Evolutionary conservation across 1,140 invertebrate genomes (phyloP).

Genomic region (Anagrus nilaparvatae): DNA sequence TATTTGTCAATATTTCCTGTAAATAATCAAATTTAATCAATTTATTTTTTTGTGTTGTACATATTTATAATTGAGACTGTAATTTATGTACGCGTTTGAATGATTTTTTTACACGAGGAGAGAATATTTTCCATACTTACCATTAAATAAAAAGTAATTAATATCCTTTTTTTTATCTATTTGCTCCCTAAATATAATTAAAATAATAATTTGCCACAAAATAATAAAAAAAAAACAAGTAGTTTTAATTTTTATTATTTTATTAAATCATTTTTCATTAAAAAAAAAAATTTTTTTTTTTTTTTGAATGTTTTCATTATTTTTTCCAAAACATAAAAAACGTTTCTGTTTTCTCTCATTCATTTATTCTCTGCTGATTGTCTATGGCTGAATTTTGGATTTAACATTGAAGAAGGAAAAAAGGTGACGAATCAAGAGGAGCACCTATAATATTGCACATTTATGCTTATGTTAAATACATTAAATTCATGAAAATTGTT

Average conservation of each 20-base stretch:
- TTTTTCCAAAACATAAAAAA: too few species aligned
- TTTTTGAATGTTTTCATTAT: slow-evolving; percentile 46
- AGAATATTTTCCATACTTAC: slow-evolving; percentile 3
- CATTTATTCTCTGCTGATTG: slow-evolving; percentile 50
- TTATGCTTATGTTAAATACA: too few species aligned
- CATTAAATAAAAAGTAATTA: not conserved
- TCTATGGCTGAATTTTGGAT: too few species aligned
- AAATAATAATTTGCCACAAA: slow-evolving; percentile 36
- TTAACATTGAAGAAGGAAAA: slow-evolving; percentile 61
- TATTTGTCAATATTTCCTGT: too few species aligned
- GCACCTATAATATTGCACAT: slow-evolving; percentile 46
- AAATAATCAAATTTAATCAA: too few species aligned
- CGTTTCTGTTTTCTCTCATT: slow-evolving; percentile 48
- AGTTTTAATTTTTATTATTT: too few species aligned
- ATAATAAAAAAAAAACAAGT: too few species aligned
- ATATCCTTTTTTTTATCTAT: slow-evolving; percentile 29
- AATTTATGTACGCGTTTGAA: not conserved
- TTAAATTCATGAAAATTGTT: too few species aligned
- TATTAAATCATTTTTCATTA: too few species aligned
- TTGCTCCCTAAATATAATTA: slow-evolving; percentile 39
- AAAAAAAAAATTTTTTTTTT: too few species aligned
- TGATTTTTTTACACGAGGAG: not conserved
- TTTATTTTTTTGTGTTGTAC: not conserved
- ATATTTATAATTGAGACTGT: not conserved
- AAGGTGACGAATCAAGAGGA: slow-evolving; percentile 58